These are phyloP conservation scores for Sepioteuthis lessoniana DNA, from an alignment of 2,888 invertebrate species.

Conservation along the genomic window DNA sequence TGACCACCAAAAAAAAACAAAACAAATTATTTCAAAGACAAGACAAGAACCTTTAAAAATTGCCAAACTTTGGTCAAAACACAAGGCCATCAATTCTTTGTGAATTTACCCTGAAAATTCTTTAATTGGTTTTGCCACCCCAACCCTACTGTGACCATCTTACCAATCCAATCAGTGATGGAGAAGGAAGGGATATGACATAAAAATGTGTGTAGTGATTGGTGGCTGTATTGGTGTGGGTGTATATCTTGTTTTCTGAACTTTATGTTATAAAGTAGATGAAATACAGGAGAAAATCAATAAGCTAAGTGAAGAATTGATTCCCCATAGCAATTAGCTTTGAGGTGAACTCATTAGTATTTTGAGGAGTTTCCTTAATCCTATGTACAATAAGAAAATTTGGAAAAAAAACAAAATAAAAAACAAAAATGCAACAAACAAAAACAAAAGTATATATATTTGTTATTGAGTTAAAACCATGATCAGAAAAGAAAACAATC, in stretches of 20 bases:
- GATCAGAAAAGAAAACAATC: neutral
- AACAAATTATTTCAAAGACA: neutral
- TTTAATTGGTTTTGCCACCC: neutral
- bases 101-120: neutral
- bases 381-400: neutral
- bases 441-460: neutral
- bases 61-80: neutral
- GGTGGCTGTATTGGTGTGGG: neutral
- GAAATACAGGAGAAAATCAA: neutral
- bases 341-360: neutral
- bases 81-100: neutral
- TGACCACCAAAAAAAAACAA: neutral
- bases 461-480: neutral
- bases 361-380: neutral
- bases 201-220: neutral
- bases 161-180: neutral
- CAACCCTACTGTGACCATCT: neutral
- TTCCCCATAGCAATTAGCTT: constrained; percentile 1
- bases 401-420: neutral
- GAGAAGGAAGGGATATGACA: neutral
- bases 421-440: neutral
- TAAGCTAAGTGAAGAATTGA: neutral
- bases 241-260: neutral
- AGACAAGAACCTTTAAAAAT: neutral
- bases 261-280: neutral